Evolutionary conservation across 1,140 invertebrate genomes (phyloP).

Genomic region (Tribolium castaneum): DNA sequence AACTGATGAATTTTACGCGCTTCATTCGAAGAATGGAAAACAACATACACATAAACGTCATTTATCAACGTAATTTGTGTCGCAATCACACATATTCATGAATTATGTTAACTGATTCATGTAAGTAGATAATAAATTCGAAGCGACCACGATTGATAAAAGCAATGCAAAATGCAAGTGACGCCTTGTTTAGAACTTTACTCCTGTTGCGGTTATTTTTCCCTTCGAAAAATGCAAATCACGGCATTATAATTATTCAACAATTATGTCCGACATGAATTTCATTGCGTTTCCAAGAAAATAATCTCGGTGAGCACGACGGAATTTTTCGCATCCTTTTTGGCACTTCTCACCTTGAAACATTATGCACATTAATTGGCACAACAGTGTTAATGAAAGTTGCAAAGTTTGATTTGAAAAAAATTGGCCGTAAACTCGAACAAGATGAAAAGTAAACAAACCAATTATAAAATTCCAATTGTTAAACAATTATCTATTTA

Average conservation of each 20-base stretch:
- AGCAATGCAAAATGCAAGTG: too few relatives aligned
- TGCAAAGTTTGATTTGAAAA: background rate
- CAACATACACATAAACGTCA: background rate
- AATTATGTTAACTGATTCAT: background rate
- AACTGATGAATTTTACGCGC: background rate
- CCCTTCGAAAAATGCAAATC: background rate
- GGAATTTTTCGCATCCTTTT: background rate
- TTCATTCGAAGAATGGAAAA: background rate
- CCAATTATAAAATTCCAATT: background rate
- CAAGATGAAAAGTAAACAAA: background rate
- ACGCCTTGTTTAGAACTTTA: background rate
- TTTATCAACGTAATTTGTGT: background rate
- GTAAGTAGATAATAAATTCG: background rate
- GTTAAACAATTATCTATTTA: background rate
- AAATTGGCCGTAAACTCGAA: background rate
- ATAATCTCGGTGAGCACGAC: background rate
- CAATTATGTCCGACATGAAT: background rate
- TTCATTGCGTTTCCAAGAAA: background rate
- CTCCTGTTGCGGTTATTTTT: background rate
- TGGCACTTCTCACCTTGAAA: background rate
- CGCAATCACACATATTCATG: background rate
- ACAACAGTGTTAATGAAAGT: background rate
- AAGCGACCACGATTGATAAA: background rate
- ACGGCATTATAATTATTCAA: background rate
- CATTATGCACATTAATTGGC: background rate